Evolutionary conservation across 1,140 invertebrate species (phyloP).

Genomic region (Zaprionus camerounensis): DNA sequence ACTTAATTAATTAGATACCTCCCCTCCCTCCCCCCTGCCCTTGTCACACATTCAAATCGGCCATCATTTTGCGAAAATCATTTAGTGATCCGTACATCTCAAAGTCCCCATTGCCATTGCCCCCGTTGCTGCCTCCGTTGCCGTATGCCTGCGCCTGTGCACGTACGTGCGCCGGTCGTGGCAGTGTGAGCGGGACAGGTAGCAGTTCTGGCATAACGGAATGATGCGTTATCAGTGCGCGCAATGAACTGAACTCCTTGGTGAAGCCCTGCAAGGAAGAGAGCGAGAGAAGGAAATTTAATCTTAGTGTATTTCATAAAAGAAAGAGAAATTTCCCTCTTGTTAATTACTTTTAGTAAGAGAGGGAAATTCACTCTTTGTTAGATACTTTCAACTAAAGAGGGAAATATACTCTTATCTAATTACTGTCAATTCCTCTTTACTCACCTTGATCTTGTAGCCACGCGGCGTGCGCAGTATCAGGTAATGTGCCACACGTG

Average conservation of each 20-base stretch:
- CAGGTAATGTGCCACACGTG: slow-evolving; percentile 96
- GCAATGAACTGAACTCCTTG: slow-evolving; percentile 96
- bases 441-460: slow-evolving; percentile 96
- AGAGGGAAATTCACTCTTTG: too few species aligned
- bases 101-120: slow-evolving; percentile 84
- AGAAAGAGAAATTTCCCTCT: too few species aligned
- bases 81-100: slow-evolving; percentile 92
- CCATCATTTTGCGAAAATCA: slow-evolving; percentile 93
- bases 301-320: not conserved
- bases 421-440: too few species aligned
- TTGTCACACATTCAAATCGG: slow-evolving; percentile 89
- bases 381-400: too few species aligned
- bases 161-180: slow-evolving; percentile 89
- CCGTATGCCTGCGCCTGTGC: slow-evolving; percentile 67
- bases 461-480: slow-evolving; percentile 95
- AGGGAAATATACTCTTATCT: not conserved
- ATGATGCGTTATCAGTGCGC: slow-evolving; percentile 96
- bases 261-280: slow-evolving; percentile 93
- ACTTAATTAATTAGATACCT: slow-evolving; percentile 76
- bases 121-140: slow-evolving; percentile 18
- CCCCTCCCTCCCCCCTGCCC: not conserved
- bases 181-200: slow-evolving; percentile 94
- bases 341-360: too few species aligned
- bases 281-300: not conserved
- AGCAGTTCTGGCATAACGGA: slow-evolving; percentile 97